Evolutionary conservation across 2,113 vertebrate genomes (phyloP).

Genomic region (Brachyhypopomus occidentalis): DNA sequence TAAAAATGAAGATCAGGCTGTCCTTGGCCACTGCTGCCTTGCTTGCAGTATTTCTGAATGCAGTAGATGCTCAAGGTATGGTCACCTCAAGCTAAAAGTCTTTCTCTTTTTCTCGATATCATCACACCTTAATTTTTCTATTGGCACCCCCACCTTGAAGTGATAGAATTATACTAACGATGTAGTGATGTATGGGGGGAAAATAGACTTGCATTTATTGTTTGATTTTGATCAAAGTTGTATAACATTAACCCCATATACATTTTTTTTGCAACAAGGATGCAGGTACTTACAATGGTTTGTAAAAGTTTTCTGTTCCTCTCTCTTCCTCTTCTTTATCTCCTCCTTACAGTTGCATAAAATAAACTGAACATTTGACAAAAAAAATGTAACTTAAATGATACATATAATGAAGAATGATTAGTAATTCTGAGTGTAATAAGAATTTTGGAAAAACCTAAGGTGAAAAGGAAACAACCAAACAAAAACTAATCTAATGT

Average conservation of each 20-base stretch:
- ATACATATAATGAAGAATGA: neutral
- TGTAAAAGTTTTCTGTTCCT: neutral
- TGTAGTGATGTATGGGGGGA: constrained; percentile 1
- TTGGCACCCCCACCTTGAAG: neutral
- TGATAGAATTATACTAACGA: neutral
- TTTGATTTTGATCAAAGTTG: constrained; percentile 5
- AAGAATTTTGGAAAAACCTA: neutral
- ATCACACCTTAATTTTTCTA: constrained; percentile 40
- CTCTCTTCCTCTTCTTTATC: neutral
- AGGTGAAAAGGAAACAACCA: neutral
- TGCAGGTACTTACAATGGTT: neutral
- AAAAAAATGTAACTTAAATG: neutral
- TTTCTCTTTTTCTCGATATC: constrained; percentile 25
- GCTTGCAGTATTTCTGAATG: constrained; percentile 82
- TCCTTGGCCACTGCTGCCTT: constrained; percentile 80
- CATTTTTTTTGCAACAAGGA: neutral
- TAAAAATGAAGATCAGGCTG: constrained; percentile 90
- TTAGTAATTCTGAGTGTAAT: neutral
- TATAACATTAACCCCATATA: constrained; percentile 11
- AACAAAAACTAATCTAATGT: neutral
- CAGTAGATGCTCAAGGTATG: constrained; percentile 95
- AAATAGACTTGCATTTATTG: neutral
- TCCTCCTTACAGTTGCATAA: constrained; percentile 29
- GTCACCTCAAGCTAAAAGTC: constrained; percentile 32
- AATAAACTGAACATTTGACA: neutral